Conservation (phyloP, 1,140 invertebrate species). For the Cotesia vestalis region DNA sequence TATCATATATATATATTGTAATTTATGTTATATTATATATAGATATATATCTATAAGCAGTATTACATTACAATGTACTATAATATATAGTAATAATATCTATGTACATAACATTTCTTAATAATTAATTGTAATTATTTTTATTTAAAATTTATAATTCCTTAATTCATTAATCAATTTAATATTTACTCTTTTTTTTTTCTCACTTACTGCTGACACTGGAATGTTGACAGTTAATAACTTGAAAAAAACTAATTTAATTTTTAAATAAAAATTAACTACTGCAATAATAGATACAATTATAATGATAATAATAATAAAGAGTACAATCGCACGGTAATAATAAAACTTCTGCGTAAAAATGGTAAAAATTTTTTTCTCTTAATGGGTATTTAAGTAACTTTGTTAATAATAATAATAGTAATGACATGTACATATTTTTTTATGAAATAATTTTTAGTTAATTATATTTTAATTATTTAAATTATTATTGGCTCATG, state of each 20-base stretch:
- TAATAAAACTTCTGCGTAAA: constrained; percentile 33
- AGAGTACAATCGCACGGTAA: constrained; percentile 19
- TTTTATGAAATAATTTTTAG: constrained; percentile 7
- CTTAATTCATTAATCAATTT: constrained; percentile 37
- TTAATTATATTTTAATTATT: constrained; percentile 5
- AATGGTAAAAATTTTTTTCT: constrained; percentile 24
- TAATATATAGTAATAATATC: constrained; percentile 43
- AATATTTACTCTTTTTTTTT: constrained; percentile 30
- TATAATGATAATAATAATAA: constrained; percentile 37
- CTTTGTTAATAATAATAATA: constrained; percentile 21
- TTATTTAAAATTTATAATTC: constrained; percentile 14
- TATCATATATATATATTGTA: too few species aligned
- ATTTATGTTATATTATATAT: too few species aligned
- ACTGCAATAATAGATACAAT: constrained; percentile 5
- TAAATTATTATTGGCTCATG: constrained; percentile 9
- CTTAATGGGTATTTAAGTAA: constrained; percentile 48
- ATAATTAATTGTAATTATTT: constrained; percentile 19
- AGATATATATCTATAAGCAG: constrained; percentile 52
- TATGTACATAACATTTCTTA: constrained; percentile 52
- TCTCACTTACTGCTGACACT: constrained; percentile 42
- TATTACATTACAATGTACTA: constrained; percentile 45
- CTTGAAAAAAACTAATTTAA: background rate
- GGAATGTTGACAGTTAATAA: constrained; percentile 25
- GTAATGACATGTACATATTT: background rate
- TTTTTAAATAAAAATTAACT: background rate